Evolutionary conservation across 2,797 vertebrate species (phyloP).

Genomic region (Phataginus tricuspis): DNA sequence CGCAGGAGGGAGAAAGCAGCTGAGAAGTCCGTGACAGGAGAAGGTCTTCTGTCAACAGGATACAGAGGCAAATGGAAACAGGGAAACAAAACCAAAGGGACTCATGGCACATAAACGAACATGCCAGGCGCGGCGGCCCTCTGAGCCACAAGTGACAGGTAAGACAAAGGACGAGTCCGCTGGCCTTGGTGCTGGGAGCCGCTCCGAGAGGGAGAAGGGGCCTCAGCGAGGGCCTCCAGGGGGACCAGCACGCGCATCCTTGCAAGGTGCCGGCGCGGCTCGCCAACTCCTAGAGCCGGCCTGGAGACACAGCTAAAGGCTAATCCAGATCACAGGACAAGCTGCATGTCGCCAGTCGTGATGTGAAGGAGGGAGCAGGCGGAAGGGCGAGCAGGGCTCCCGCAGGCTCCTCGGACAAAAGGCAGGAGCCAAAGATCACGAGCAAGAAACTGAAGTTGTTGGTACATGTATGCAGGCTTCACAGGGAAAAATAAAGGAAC

Average conservation of each 20-base stretch:
- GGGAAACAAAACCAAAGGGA: neutral
- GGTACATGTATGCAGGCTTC: accelerated
- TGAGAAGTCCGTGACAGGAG: no score
- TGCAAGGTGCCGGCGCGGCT: neutral
- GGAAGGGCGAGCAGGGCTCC: neutral
- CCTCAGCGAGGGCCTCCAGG: neutral
- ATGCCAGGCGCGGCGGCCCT: no score
- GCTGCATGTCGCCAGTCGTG: accelerated
- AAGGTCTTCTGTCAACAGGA: neutral
- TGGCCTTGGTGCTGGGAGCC: neutral
- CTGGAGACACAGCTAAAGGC: neutral
- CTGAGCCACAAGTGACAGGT: no score
- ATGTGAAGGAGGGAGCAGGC: accelerated
- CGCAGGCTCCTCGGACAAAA: accelerated
- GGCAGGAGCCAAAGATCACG: accelerated
- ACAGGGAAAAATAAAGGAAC: neutral
- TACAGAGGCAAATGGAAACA: neutral
- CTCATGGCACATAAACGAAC: no score
- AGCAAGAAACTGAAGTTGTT: neutral
- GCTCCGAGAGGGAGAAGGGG: neutral
- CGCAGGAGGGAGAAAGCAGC: neutral
- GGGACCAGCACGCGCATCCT: no score
- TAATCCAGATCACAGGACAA: neutral
- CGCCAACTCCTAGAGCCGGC: neutral
- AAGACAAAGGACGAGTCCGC: no score